These are phyloP conservation scores for Zaprionus gabonicus DNA, from an alignment of 1,140 invertebrate genomes.

Conservation along the genomic window DNA sequence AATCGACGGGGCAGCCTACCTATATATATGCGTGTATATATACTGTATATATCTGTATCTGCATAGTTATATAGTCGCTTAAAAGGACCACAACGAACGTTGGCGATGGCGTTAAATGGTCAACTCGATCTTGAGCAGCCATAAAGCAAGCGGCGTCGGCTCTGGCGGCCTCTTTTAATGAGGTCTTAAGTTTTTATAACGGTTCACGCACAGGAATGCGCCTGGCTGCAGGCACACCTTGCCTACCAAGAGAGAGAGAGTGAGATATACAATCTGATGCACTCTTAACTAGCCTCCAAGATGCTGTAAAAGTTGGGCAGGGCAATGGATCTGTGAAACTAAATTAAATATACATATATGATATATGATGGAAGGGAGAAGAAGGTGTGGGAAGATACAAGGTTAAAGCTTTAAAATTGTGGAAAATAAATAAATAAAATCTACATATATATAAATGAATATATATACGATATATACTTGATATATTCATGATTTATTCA, in stretches of 20 bases:
- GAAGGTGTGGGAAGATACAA: no score
- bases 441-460: no score
- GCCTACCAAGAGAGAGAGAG: slow-evolving; percentile 3
- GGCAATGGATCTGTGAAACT: no score
- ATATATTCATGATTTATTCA: no score
- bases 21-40: slow-evolving; percentile 24
- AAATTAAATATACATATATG: no score
- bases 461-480: no score
- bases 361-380: no score
- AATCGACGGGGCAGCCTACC: slow-evolving; percentile 57
- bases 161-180: slow-evolving; percentile 75
- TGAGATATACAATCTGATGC: background rate
- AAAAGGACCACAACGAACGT: slow-evolving; percentile 47
- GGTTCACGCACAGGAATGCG: slow-evolving; percentile 53
- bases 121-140: slow-evolving; percentile 66
- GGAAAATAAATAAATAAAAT: no score
- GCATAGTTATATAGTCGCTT: slow-evolving; percentile 29
- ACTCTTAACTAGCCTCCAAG: slow-evolving; percentile 6
- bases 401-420: no score
- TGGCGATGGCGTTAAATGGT: slow-evolving; percentile 64
- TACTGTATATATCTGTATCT: slow-evolving; percentile 22
- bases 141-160: slow-evolving; percentile 56
- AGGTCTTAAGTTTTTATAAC: slow-evolving; percentile 81
- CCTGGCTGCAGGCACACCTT: slow-evolving; percentile 36
- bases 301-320: no score